These are phyloP conservation scores for Chirona hameri DNA, from an alignment of 2,888 invertebrate genomes.

Conservation along the genomic window DNA sequence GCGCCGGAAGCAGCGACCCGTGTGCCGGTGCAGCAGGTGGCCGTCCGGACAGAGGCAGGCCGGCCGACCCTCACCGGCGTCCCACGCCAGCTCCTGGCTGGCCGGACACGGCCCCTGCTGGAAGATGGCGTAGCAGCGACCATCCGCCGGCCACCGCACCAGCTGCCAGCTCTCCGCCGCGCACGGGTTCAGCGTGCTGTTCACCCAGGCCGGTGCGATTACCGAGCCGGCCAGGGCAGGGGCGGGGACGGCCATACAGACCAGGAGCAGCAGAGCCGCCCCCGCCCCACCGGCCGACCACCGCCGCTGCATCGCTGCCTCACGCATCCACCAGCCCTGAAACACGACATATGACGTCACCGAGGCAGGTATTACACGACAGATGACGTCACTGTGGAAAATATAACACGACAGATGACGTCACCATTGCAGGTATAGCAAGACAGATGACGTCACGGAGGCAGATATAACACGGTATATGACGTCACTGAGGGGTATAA, in stretches of 20 bases:
- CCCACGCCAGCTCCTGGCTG: slow-evolving; percentile 29
- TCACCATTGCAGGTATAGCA: too few relatives aligned
- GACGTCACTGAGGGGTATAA: too few relatives aligned
- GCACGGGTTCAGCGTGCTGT: slow-evolving; percentile 75
- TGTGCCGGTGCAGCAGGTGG: neutral
- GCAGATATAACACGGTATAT: too few relatives aligned
- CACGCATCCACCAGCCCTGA: too few relatives aligned
- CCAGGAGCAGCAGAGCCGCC: neutral
- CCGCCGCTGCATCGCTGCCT: too few relatives aligned
- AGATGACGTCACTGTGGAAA: too few relatives aligned
- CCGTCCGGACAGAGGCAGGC: slow-evolving; percentile 34
- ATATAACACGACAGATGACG: too few relatives aligned
- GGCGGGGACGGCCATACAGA: neutral
- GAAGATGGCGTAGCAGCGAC: slow-evolving; percentile 82
- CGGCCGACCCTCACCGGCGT: slow-evolving; percentile 54
- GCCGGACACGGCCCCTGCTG: slow-evolving; percentile 66
- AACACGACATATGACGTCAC: too few relatives aligned
- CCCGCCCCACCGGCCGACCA: too few relatives aligned
- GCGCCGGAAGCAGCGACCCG: slow-evolving; percentile 50
- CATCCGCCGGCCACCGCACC: slow-evolving; percentile 76
- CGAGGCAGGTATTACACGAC: too few relatives aligned
- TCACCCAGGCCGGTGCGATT: slow-evolving; percentile 80
- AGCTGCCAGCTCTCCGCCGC: slow-evolving; percentile 80
- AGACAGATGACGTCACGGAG: too few relatives aligned
- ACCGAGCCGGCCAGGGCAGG: slow-evolving; percentile 48